Conservation (phyloP, 2,113 vertebrate species). For the Zosterops hypoxanthus region DNA sequence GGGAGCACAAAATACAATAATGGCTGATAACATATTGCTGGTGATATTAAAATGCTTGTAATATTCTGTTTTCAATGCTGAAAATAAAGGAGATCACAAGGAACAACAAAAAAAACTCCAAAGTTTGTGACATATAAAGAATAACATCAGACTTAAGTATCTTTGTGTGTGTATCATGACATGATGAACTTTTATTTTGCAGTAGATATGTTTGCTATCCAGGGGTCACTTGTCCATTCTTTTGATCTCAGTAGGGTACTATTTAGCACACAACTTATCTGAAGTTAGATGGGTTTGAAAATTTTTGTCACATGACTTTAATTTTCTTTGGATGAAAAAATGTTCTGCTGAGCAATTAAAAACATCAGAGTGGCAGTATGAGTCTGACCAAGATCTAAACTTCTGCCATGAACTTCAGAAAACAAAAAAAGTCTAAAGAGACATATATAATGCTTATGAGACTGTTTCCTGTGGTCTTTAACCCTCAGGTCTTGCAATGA, state of each 20-base stretch:
- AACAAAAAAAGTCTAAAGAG: neutral
- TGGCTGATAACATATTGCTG: neutral
- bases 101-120: rapidly evolving
- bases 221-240: neutral
- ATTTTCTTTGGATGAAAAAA: neutral
- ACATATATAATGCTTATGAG: neutral
- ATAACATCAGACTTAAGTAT: neutral
- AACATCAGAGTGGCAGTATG: neutral
- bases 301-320: neutral
- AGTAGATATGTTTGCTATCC: neutral
- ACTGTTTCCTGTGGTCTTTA: neutral
- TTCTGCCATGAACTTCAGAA: neutral
- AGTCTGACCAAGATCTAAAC: neutral
- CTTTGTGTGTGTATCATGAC: neutral
- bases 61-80: neutral
- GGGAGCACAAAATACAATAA: neutral
- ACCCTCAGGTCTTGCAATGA: neutral
- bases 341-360: neutral
- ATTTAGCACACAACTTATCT: neutral
- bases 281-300: neutral
- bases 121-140: neutral
- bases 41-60: neutral
- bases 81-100: neutral
- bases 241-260: neutral
- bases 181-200: neutral